Percentiles rank a stretch among this genome's conserved stretches.
Conservation (phyloP, 2,797 vertebrate genomes). For the Cuculus canorus region DNA sequence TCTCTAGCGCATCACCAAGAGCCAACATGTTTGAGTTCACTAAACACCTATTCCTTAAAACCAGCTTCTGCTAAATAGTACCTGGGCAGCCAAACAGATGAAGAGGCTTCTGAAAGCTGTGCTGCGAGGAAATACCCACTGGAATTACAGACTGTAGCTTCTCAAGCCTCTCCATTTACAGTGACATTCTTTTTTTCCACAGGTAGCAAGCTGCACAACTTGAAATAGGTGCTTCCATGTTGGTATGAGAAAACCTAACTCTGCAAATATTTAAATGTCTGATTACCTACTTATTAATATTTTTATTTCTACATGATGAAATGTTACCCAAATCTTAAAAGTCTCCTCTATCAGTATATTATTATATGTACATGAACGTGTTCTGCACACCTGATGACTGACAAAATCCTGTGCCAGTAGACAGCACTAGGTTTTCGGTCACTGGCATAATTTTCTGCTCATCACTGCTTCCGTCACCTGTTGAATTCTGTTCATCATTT, state of each 20-base stretch:
- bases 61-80: background rate
- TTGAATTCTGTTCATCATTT: conserved; percentile 83
- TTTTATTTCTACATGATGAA: background rate
- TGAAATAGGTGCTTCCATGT: background rate
- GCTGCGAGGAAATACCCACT: background rate
- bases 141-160: background rate
- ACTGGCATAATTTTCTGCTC: conserved; percentile 94
- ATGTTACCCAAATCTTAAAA: background rate
- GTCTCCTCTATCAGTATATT: background rate
- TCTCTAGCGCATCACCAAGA: background rate
- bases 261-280: fast-evolving
- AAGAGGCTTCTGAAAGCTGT: background rate
- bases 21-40: background rate
- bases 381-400: conserved; percentile 93
- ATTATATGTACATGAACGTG: background rate
- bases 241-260: background rate
- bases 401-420: conserved; percentile 82
- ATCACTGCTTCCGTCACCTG: conserved; percentile 86
- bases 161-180: background rate
- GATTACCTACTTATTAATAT: background rate
- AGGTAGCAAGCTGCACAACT: background rate
- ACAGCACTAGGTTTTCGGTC: conserved; percentile 83
- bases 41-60: background rate
- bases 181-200: background rate
- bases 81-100: background rate